Evolutionary conservation across 1,140 invertebrate genomes (phyloP).

Genomic region (Solen grandis): DNA sequence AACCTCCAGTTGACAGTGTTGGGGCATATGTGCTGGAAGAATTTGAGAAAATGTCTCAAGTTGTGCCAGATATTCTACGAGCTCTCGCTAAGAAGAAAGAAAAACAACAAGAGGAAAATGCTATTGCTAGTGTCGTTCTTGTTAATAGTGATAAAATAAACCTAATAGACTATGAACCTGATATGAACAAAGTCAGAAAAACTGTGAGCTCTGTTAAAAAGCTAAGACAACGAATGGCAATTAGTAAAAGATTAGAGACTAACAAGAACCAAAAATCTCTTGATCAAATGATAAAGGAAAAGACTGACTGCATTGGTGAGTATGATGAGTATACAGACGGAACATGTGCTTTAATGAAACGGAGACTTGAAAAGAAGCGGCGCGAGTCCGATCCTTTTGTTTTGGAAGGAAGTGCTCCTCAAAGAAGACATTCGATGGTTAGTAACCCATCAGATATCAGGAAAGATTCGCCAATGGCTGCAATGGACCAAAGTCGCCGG

Average conservation of each 20-base stretch:
- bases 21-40: slow-evolving; percentile 69
- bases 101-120: slow-evolving; percentile 31
- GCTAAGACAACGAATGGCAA: slow-evolving; percentile 64
- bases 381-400: slow-evolving; percentile 37
- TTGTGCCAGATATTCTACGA: slow-evolving; percentile 65
- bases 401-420: slow-evolving; percentile 14
- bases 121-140: slow-evolving; percentile 24
- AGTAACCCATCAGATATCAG: neutral
- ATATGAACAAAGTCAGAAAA: slow-evolving; percentile 63
- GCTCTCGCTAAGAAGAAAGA: slow-evolving; percentile 65
- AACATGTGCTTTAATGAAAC: slow-evolving; percentile 66
- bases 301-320: slow-evolving; percentile 38
- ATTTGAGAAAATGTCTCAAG: slow-evolving; percentile 67
- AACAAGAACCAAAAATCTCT: slow-evolving; percentile 59
- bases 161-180: slow-evolving; percentile 55
- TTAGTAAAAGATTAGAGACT: slow-evolving; percentile 60
- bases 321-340: slow-evolving; percentile 69
- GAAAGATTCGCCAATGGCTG: slow-evolving; percentile 2
- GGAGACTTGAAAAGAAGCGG: slow-evolving; percentile 67
- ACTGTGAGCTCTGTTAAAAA: slow-evolving; percentile 64
- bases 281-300: slow-evolving; percentile 62
- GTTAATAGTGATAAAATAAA: slow-evolving; percentile 31
- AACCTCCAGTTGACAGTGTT: slow-evolving; percentile 23
- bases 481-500: slow-evolving; percentile 15
- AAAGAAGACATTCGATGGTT: slow-evolving; percentile 37